phyloP scores from a whole-genome alignment of 2,888 invertebrate species.

The Byasa hedistus region DNA sequence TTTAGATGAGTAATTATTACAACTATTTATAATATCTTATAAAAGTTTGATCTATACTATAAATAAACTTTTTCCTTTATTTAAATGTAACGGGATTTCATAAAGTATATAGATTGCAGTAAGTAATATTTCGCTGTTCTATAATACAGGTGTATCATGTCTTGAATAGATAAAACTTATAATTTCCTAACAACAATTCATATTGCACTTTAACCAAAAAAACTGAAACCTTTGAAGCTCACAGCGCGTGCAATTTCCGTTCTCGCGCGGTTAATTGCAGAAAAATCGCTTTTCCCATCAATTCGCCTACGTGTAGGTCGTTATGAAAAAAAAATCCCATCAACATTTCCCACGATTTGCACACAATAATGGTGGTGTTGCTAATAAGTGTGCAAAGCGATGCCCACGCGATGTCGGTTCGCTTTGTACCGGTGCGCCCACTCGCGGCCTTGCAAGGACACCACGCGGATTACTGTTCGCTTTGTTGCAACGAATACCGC shows the following conservation, averaged over 20 bases:
- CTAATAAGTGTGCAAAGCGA: conserved; percentile 11
- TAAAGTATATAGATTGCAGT: too few relatives aligned
- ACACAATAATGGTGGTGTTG: conserved; percentile 15
- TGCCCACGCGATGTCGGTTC: conserved; percentile 22
- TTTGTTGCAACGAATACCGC: neutral
- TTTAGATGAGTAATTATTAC: too few relatives aligned
- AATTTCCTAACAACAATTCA: neutral
- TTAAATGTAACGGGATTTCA: too few relatives aligned
- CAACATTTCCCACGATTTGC: conserved; percentile 29
- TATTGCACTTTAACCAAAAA: conserved; percentile 1
- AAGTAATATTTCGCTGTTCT: neutral
- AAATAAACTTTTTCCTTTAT: too few relatives aligned
- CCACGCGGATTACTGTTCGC: conserved; percentile 24
- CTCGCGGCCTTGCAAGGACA: conserved; percentile 47
- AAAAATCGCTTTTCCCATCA: conserved; percentile 22
- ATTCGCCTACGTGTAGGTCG: conserved; percentile 12
- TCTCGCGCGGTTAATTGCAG: conserved; percentile 13
- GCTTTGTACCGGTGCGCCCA: conserved; percentile 32
- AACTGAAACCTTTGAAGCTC: conserved; percentile 5
- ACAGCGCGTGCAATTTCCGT: conserved; percentile 14
- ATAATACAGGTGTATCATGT: neutral
- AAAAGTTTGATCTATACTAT: too few relatives aligned
- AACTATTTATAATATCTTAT: too few relatives aligned
- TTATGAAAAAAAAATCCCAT: conserved; percentile 23
- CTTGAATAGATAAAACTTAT: neutral